These are phyloP conservation scores for Agelaius tricolor DNA, from an alignment of 2,113 vertebrate genomes.

Conservation along the genomic window DNA sequence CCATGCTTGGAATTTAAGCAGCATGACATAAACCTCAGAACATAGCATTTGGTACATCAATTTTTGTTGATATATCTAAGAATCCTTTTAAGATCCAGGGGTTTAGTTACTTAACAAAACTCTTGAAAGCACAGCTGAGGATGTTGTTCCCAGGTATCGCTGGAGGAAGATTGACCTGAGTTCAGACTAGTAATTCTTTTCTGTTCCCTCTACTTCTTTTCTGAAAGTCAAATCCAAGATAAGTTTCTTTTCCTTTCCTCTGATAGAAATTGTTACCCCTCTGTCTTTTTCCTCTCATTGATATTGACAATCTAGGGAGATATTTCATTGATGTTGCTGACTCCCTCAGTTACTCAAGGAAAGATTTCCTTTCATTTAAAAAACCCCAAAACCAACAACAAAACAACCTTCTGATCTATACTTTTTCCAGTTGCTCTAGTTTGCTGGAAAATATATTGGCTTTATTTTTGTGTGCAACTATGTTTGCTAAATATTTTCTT, in stretches of 20 bases:
- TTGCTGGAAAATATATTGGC: constrained; percentile 22
- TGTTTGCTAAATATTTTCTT: constrained; percentile 45
- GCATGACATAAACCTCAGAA: not conserved
- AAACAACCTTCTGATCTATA: not conserved
- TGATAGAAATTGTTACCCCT: not conserved
- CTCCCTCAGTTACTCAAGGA: not conserved
- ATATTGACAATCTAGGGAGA: not conserved
- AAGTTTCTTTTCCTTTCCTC: not conserved
- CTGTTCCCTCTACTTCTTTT: not conserved
- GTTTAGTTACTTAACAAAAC: not conserved
- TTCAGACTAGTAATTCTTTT: not conserved
- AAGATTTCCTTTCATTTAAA: constrained; percentile 31
- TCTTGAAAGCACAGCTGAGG: not conserved
- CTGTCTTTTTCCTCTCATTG: constrained; percentile 39
- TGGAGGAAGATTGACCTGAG: not conserved
- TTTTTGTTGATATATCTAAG: not conserved
- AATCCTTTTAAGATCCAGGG: not conserved
- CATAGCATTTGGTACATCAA: not conserved
- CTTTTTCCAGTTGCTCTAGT: not conserved
- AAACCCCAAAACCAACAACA: not conserved
- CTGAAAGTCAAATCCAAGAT: not conserved
- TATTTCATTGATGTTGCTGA: constrained; percentile 22
- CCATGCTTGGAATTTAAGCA: not conserved
- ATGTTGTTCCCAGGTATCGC: not conserved
- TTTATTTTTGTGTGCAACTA: not conserved